Percentiles rank a stretch among this genome's conserved stretches.
Evolutionary conservation across 2,113 vertebrate genomes (phyloP).

Genomic region (Prolemur simus): DNA sequence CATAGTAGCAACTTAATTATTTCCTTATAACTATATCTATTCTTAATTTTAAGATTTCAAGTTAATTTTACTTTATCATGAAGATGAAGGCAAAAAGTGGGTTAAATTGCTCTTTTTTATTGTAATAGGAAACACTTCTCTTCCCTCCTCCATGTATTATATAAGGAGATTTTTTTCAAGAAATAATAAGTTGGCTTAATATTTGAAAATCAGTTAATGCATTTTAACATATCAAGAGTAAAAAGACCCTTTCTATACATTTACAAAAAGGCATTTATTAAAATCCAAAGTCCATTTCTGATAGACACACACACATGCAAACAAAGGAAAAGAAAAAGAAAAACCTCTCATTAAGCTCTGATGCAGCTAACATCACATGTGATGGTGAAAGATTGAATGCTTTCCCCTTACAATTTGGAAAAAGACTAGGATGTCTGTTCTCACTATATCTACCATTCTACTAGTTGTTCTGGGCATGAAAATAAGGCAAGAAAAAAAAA

Average conservation of each 20-base stretch:
- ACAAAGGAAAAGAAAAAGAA: neutral
- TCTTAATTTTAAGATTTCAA: neutral
- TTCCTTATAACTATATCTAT: neutral
- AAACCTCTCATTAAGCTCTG: neutral
- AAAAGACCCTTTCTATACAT: neutral
- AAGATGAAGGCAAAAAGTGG: neutral
- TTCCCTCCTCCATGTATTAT: neutral
- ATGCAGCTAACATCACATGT: neutral
- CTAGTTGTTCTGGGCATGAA: neutral
- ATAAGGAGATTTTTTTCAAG: neutral
- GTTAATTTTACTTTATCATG: neutral
- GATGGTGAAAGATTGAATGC: neutral
- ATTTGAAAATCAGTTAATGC: neutral
- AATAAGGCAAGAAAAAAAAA: neutral
- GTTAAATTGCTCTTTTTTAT: neutral
- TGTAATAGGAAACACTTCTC: neutral
- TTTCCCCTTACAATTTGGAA: neutral
- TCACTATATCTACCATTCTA: neutral
- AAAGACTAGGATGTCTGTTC: neutral
- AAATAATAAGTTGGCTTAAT: neutral
- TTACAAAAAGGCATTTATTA: neutral
- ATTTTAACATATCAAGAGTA: neutral
- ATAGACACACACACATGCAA: neutral
- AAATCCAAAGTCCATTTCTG: neutral
- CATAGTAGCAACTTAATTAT: neutral